Base-by-base conservation (phyloP, 2,888 invertebrate genomes). In the Seira ritae region DNA sequence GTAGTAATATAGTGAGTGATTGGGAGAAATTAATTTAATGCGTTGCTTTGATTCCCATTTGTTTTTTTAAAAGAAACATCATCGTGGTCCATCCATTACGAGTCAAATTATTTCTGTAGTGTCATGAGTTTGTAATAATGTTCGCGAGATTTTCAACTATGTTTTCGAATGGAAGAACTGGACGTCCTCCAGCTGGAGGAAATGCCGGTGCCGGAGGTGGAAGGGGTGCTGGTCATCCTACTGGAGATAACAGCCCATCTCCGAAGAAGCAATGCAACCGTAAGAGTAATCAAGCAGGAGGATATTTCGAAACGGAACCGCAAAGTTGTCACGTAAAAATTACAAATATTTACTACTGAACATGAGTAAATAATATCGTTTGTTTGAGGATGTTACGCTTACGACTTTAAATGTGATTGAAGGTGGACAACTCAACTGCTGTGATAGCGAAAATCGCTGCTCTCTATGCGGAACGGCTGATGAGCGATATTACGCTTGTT, bases 401-500 rank as follows among this genome's bases (percentile, higher is more conserved):
- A n/a, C n/a, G n/a, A n/a, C 50, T 50, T 55, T n/a, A n/a, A n/a
- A n/a, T n/a, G n/a, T n/a, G n/a, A 85, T 89, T 90, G n/a, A 90
- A 96, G 96, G 95, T 97, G 90, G 96, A 97, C 89, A 97, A 97
- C 91, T 96, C 96, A 0, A 93, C 93, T 84, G 95, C 95, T 90
- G 94, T 97, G 15, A 91, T 97, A 70, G 93, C 94, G 84, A 96
- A 96, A 90, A 95, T 97, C 89, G 95, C 95, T 3, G 94, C 94
- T 19, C 91, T 97, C 0, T 97, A 96, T 91, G 94, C 95, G 0
- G 96, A 96, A 87, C 94, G 95, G 89, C 92, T 96, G 89, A 96
- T 98, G 95, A 96, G 96, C 89, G 98, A 98, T 91, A 94, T 98
- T 76, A 94, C 94, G 55, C 91, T 98, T 65, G 94, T 96, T 84